phyloP scores from a whole-genome alignment of 2,113 vertebrate species.

The Dasyornis broadbenti region DNA sequence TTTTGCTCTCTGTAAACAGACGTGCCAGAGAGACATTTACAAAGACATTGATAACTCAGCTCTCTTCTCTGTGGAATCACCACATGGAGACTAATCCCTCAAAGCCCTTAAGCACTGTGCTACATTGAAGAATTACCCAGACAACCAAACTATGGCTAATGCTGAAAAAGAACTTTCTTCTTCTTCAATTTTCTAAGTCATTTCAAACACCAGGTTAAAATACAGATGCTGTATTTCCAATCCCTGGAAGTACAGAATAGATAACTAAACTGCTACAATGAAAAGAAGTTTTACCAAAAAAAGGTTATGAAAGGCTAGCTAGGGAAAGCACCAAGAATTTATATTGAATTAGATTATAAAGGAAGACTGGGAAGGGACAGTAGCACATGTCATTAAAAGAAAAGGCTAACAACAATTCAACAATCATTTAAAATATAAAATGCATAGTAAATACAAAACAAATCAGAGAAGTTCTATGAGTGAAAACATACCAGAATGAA shows the following conservation, averaged over 20 bases:
- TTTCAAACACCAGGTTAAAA: background rate
- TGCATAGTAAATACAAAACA: background rate
- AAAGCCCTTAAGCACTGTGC: background rate
- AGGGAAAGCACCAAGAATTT: background rate
- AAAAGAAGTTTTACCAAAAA: background rate
- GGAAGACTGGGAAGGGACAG: background rate
- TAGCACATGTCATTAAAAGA: background rate
- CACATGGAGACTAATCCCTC: background rate
- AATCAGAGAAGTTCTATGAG: background rate
- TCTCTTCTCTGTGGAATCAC: background rate
- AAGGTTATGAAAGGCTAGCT: background rate
- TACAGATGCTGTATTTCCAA: background rate
- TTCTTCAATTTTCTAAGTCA: background rate
- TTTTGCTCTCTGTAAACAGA: background rate
- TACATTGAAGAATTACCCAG: background rate
- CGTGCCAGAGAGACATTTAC: background rate
- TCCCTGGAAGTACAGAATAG: background rate
- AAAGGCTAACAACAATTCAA: background rate
- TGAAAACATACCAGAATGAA: background rate
- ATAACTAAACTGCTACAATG: background rate
- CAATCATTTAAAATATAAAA: background rate
- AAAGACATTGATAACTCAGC: background rate
- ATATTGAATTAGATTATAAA: background rate
- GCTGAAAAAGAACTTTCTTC: background rate
- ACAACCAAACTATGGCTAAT: background rate